phyloP scores from a whole-genome alignment of 2,797 vertebrate species.

The Agapornis canus region DNA sequence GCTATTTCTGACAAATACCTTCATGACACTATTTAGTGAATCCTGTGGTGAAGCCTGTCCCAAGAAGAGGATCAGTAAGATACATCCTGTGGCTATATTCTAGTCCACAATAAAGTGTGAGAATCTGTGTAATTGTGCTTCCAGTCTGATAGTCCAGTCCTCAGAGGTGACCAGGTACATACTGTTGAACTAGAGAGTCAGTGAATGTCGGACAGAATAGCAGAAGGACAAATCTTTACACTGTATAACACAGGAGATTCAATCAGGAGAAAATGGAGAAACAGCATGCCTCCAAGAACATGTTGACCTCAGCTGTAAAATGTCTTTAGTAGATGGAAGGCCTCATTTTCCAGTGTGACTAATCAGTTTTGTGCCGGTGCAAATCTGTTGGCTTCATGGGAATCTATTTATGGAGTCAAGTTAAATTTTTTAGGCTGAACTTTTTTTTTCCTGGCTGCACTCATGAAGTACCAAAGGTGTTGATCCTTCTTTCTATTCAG shows the following conservation, averaged over 20 bases:
- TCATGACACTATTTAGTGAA: not conserved
- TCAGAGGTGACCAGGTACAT: not conserved
- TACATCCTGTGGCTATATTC: not conserved
- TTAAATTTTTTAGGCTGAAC: not conserved
- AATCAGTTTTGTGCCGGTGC: not conserved
- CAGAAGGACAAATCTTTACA: not conserved
- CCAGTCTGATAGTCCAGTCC: not conserved
- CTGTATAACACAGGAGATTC: not conserved
- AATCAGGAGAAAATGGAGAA: not conserved
- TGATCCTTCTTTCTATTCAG: not conserved
- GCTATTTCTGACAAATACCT: not conserved
- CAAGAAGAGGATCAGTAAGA: not conserved
- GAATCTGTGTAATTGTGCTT: not conserved
- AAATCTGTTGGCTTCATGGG: not conserved
- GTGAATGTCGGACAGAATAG: not conserved
- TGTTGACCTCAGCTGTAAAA: not conserved
- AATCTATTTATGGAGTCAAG: not conserved
- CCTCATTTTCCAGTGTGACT: constrained; percentile 23
- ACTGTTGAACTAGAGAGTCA: not conserved
- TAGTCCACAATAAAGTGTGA: not conserved
- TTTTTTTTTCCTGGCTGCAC: not conserved
- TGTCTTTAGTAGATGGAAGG: not conserved
- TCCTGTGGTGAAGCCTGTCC: not conserved
- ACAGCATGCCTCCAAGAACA: not conserved
- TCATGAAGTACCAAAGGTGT: not conserved